Evolutionary conservation across 92 coral and sea anemone species (phyloP), one percentile per base, ranked within the genome.

Genomic region (Anthopleura xanthogrammica): DNA sequence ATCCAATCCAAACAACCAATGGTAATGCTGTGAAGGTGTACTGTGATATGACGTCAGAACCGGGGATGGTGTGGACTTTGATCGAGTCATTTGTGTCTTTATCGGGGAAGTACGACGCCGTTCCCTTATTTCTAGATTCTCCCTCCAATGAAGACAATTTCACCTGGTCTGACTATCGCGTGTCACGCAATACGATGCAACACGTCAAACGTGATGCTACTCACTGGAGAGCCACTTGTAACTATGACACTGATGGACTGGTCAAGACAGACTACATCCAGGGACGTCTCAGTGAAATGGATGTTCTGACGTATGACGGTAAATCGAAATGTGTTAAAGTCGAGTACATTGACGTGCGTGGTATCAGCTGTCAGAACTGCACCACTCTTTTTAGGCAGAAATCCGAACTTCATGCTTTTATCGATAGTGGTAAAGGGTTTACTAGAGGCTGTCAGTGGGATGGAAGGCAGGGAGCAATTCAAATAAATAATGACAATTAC

Each of bases 61-160:
- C 36, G 36, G 36, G 36, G 36, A 29, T 29, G 36, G 36, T 29
- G 36, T 29, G 36, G 36, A 29, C 91, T 16, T 76, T 88, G 50
- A 60, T 88, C 39, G 87, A 83, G 57, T 88, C 91, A 16, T 83
- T 82, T 36, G 70, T 46, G 1, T 74, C 50, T 36, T 19, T 17
- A 29, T 46, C 42, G 50, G 50, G 17, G 3, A 17, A 74, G 10
- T 36, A 36, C 10, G 42, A 74, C 13, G 2, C 16, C 42, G 12
- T 36, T 12, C 4, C 42, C 12, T 11, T 9, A 12, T 40, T 74
- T 10, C 3, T 16, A 16, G 16, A 41, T 7, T 17, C 10, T 74
- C 50, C 50, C 50, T 17, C 77, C 8, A 46, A 36, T 19, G 16
- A 17, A 24, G 75, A 70, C 14, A 24, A 22, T 70, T 12, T 23